Base-by-base conservation (phyloP, 2,797 vertebrate genomes). In the Salarias fasciatus region DNA sequence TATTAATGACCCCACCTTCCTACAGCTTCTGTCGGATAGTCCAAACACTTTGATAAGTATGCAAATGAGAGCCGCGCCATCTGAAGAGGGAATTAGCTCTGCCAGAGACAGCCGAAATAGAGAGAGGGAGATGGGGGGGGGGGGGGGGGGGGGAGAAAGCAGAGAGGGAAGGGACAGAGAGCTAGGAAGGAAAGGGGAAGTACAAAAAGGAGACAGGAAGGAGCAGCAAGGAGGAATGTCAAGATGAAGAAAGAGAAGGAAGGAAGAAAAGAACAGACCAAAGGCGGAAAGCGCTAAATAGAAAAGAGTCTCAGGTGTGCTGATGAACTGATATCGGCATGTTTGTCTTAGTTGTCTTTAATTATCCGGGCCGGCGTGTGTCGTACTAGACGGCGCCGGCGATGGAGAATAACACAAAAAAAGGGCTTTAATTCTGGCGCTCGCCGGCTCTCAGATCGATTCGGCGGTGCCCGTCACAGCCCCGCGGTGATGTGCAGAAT, bases 1-100 rank as follows among this genome's bases (percentile, higher is more conserved):
- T 93, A 93, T 93, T 94, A 93, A 94, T 92, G 90, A 92, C 90
- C 88, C 89, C 88, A 92, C 92, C 91, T 92, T 92, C 90, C 88
- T 90, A 90, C 87, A 80, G 92, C 91, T 93, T 91, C 90, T 91
- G 91, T 93, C 71, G 87, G 88, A 86, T 88, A 88, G 91, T 92
- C 92, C 89, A 92, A 93, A 92, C 92, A 93, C 92, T 92, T 92
- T 92, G 91, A 93, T 93, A 92, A 92, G 86, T 90, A 94, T 93
- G 92, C 91, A 93, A 93, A 93, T 93, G 88, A 92, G 91, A 77
- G 74, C 82, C 8, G 80, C 79, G 63, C 86, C 85, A 91, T 90
- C 88, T 87, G 85, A 89, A 88, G 90, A 88, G 90, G 90, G 90
- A 93, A 93, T 93, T 85, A 92, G 87, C 89, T 86, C 80, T 89